These are phyloP conservation scores for Drosophila suboccidentalis DNA, from an alignment of 2,888 invertebrate species.

Conservation along the genomic window DNA sequence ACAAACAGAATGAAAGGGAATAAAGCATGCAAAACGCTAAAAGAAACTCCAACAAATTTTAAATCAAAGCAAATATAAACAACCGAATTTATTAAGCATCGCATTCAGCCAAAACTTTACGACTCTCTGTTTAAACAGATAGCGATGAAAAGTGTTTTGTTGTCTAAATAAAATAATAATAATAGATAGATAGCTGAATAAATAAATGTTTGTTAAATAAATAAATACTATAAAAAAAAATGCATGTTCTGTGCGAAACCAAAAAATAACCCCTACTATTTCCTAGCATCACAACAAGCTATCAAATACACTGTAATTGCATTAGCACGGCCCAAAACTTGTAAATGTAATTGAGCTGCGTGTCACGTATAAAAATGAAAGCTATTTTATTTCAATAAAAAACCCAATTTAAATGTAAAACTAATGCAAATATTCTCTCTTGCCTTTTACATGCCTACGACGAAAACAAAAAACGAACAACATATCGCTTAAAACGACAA, in stretches of 20 bases:
- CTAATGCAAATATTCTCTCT: constrained; percentile 73
- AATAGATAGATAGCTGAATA: constrained; percentile 12
- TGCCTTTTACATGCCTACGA: constrained; percentile 71
- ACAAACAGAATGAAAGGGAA: constrained; percentile 3
- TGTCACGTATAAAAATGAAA: constrained; percentile 40
- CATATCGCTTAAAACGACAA: constrained; percentile 25
- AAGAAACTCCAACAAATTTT: constrained; percentile 17
- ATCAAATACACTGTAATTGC: constrained; percentile 41
- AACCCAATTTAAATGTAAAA: constrained; percentile 51
- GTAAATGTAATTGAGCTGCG: constrained; percentile 62
- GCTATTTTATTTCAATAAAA: constrained; percentile 25
- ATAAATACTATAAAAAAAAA: constrained; percentile 24
- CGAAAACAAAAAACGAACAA: constrained; percentile 4
- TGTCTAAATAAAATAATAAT: neutral
- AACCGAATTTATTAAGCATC: constrained; percentile 19
- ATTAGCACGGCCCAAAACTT: constrained; percentile 61
- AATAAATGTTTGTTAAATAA: constrained; percentile 23
- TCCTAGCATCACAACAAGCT: constrained; percentile 19
- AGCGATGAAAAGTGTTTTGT: constrained; percentile 4
- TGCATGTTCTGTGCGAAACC: constrained; percentile 51
- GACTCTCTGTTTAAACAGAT: constrained; percentile 13
- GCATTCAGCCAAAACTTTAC: constrained; percentile 11
- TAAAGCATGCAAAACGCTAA: constrained; percentile 34
- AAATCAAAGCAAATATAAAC: constrained; percentile 37
- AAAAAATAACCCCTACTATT: neutral